Percentiles rank a stretch among this genome's conserved stretches.
Evolutionary conservation across 2,888 invertebrate species (phyloP).

Genomic region (Dinocampus coccinellae): DNA sequence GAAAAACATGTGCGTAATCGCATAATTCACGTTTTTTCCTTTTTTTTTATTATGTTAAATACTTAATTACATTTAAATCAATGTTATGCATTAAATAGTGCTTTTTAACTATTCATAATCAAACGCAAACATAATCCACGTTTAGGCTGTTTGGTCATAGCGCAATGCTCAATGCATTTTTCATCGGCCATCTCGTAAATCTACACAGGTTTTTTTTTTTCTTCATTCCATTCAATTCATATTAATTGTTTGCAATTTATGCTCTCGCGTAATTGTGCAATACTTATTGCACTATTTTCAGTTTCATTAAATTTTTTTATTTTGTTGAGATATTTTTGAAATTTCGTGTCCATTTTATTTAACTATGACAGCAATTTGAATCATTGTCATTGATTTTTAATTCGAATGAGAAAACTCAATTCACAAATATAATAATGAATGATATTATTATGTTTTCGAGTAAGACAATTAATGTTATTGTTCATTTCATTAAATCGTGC

Average conservation of each 20-base stretch:
- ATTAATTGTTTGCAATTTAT: background rate
- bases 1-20: conserved; percentile 54
- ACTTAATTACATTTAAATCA: conserved; percentile 51
- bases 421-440: background rate
- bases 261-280: conserved; percentile 30
- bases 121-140: conserved; percentile 46
- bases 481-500: background rate
- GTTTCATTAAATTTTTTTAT: conserved; percentile 5
- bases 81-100: conserved; percentile 51
- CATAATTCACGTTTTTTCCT: conserved; percentile 50
- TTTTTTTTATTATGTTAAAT: conserved; percentile 54
- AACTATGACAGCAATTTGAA: background rate
- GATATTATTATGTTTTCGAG: background rate
- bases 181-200: no score
- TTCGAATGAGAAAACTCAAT: background rate
- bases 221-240: background rate
- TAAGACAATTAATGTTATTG: background rate
- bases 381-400: background rate
- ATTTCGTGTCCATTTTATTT: background rate
- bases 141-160: conserved; percentile 46
- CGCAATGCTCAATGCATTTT: conserved; percentile 28
- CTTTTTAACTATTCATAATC: conserved; percentile 37
- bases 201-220: no score
- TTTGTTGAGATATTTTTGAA: background rate
- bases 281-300: conserved; percentile 21